These are phyloP conservation scores for Nephrotoma flavescens DNA, from an alignment of 2,888 invertebrate species.

Conservation along the genomic window DNA sequence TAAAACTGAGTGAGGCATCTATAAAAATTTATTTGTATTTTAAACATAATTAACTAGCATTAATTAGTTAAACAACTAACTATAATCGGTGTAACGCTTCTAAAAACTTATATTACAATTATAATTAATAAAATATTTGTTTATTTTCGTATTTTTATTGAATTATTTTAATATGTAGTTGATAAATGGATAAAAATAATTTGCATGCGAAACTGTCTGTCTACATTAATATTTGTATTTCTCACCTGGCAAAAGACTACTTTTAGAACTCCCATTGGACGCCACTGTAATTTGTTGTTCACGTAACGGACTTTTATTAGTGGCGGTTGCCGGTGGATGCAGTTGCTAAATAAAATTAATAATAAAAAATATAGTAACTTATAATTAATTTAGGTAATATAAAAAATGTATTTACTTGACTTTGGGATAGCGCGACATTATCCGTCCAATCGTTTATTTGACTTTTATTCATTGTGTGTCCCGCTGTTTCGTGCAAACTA, in stretches of 20 bases:
- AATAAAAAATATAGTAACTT: not conserved
- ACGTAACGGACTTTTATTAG: conserved; percentile 32
- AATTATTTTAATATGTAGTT: too few relatives aligned
- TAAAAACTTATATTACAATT: too few relatives aligned
- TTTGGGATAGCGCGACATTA: conserved; percentile 19
- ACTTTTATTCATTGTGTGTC: not conserved
- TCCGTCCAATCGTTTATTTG: conserved; percentile 24
- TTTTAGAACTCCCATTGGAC: conserved; percentile 15
- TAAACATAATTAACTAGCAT: too few relatives aligned
- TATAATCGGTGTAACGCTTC: too few relatives aligned
- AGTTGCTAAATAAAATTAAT: not conserved
- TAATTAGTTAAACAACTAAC: too few relatives aligned
- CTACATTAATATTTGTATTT: not conserved
- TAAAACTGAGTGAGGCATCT: too few relatives aligned
- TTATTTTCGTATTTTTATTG: too few relatives aligned
- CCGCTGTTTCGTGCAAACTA: conserved; percentile 35
- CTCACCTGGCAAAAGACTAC: conserved; percentile 15
- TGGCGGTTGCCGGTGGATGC: conserved; percentile 13
- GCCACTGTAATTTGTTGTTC: conserved; percentile 28
- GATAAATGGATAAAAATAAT: too few relatives aligned
- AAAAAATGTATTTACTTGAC: conserved; percentile 7
- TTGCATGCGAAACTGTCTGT: not conserved
- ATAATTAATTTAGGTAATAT: not conserved
- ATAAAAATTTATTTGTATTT: too few relatives aligned
- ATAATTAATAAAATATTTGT: not conserved